These are phyloP conservation scores for Dorcus hopei DNA, from an alignment of 2,888 invertebrate genomes.

Conservation along the genomic window DNA sequence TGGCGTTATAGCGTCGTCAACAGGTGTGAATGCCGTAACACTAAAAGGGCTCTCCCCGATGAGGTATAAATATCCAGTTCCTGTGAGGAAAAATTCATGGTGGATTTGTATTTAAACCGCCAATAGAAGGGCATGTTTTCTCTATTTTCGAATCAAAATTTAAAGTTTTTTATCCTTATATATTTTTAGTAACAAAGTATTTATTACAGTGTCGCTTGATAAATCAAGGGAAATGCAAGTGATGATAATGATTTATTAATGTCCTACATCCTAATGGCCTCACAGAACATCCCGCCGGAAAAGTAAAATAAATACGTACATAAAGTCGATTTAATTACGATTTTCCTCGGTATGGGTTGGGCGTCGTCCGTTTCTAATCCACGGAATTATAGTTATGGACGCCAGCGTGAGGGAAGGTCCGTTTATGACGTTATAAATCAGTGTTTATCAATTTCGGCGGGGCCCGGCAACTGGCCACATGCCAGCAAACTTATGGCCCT, in stretches of 20 bases:
- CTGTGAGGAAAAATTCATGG: background rate
- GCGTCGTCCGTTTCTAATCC: conserved; percentile 1
- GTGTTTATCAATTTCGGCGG: conserved; percentile 1
- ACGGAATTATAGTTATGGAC: background rate
- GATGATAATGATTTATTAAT: no score
- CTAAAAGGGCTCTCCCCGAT: background rate
- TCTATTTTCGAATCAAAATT: no score
- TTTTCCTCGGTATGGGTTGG: background rate
- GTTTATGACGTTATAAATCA: conserved; percentile 1
- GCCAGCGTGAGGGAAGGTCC: background rate
- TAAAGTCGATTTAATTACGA: conserved; percentile 1
- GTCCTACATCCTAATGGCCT: no score
- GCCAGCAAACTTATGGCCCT: background rate
- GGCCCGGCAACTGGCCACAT: background rate
- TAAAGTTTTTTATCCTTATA: no score
- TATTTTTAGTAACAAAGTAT: no score
- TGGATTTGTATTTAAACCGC: no score
- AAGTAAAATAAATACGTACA: background rate
- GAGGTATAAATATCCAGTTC: background rate
- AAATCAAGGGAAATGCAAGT: no score
- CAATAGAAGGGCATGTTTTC: no score
- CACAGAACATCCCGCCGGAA: no score
- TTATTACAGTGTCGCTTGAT: no score
- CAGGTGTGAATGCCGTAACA: background rate
- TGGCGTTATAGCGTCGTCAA: background rate